Evolutionary conservation across 2,888 invertebrate species (phyloP).

Genomic region (Carpatolechia fugitivella): DNA sequence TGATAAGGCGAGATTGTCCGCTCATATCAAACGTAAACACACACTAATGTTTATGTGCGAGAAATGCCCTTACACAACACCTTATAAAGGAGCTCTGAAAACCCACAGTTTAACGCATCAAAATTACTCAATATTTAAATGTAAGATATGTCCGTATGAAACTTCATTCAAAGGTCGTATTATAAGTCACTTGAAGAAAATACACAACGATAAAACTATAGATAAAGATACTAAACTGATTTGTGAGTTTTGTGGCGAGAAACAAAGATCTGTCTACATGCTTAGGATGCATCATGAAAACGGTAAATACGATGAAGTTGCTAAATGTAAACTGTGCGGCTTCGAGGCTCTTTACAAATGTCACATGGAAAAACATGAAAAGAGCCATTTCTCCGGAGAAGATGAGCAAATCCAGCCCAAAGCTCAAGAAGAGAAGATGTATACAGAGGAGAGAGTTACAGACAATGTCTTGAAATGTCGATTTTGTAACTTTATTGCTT

Average conservation of each 20-base stretch:
- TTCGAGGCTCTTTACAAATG: not conserved
- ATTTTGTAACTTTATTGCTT: slow-evolving; percentile 23
- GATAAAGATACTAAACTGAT: not conserved
- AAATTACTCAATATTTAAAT: not conserved
- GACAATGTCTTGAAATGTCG: not conserved
- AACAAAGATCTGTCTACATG: not conserved
- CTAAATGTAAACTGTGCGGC: not conserved
- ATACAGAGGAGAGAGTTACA: not conserved
- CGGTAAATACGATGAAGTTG: not conserved
- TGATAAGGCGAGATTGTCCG: not conserved
- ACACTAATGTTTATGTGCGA: not conserved
- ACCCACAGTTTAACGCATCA: slow-evolving; percentile 1
- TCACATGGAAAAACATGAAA: not conserved
- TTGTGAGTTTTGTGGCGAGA: not conserved
- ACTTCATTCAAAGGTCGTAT: slow-evolving; percentile 2
- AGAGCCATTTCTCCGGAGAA: not conserved
- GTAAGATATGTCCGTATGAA: slow-evolving; percentile 2
- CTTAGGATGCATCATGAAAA: not conserved
- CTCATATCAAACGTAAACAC: not conserved
- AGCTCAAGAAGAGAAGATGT: not conserved
- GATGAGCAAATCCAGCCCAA: not conserved
- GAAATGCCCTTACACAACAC: not conserved
- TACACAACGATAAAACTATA: not conserved
- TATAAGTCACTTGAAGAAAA: not conserved
- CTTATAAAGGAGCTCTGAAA: not conserved